Percentiles rank a stretch among this genome's conserved stretches.
Evolutionary conservation across 2,797 vertebrate genomes (phyloP).

Genomic region (Centroberyx gerrardi): DNA sequence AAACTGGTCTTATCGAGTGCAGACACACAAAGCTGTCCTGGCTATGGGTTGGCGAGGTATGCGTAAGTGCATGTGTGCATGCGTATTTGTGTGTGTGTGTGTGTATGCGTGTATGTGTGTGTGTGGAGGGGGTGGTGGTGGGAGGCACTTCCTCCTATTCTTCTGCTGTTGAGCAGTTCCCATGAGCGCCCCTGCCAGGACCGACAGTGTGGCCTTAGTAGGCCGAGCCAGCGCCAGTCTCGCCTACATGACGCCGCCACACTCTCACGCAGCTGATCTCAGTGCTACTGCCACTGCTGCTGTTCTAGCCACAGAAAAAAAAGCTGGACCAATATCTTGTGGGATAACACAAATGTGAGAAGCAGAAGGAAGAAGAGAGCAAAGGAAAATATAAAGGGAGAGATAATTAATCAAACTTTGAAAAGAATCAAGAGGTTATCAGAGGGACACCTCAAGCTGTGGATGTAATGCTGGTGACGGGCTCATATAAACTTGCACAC

Average conservation of each 20-base stretch:
- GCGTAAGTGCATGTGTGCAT: slow-evolving; percentile 62
- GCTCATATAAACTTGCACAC: slow-evolving; percentile 7
- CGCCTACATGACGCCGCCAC: slow-evolving; percentile 71
- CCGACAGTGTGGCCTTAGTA: slow-evolving; percentile 87
- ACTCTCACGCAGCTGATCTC: slow-evolving; percentile 69
- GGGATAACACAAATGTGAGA: slow-evolving; percentile 14
- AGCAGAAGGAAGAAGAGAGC: background rate
- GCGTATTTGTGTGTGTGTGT: slow-evolving; percentile 44
- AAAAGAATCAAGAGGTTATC: slow-evolving; percentile 6
- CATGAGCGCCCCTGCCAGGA: slow-evolving; percentile 93
- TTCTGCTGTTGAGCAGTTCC: slow-evolving; percentile 93
- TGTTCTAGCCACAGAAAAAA: slow-evolving; percentile 32
- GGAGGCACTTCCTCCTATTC: slow-evolving; percentile 98
- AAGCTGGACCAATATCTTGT: slow-evolving; percentile 12
- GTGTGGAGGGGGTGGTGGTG: slow-evolving; percentile 73
- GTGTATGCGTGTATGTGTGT: slow-evolving; percentile 7
- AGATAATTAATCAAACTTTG: slow-evolving; percentile 20
- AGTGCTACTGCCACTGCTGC: slow-evolving; percentile 39
- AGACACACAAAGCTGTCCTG: slow-evolving; percentile 87
- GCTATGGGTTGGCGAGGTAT: slow-evolving; percentile 86
- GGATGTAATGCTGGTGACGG: slow-evolving; percentile 33
- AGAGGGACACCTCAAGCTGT: slow-evolving; percentile 15
- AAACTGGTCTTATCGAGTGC: slow-evolving; percentile 90
- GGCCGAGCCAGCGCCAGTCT: slow-evolving; percentile 78
- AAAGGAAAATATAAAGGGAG: slow-evolving; percentile 9